These are phyloP conservation scores for Leptinotarsa juncta DNA, from an alignment of 2,888 invertebrate genomes.

Conservation along the genomic window DNA sequence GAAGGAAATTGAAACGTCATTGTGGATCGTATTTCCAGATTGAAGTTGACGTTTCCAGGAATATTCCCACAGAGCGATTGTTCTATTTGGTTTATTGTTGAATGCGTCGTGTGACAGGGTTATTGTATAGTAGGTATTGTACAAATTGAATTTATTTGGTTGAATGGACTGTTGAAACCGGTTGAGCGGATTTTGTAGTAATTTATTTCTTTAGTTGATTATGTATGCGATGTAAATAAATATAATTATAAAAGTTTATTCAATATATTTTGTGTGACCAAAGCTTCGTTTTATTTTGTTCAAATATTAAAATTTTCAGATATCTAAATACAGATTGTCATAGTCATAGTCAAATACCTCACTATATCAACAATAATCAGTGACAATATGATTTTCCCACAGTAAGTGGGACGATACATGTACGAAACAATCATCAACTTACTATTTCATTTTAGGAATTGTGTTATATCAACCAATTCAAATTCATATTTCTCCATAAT, in stretches of 20 bases:
- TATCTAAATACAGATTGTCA: background rate
- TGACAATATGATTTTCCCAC: too few relatives aligned
- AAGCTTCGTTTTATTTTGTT: conserved; percentile 35
- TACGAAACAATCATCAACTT: too few relatives aligned
- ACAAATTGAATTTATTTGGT: conserved; percentile 5
- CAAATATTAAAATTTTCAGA: background rate
- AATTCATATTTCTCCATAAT: too few relatives aligned
- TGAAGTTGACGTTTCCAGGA: conserved; percentile 16
- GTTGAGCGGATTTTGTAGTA: background rate
- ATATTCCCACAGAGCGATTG: conserved; percentile 9
- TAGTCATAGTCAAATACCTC: too few relatives aligned
- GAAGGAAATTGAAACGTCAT: conserved; percentile 44
- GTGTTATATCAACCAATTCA: too few relatives aligned
- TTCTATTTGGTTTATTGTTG: conserved; percentile 9
- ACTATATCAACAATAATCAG: too few relatives aligned
- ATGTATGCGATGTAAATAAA: conserved; percentile 18
- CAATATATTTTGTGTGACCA: conserved; percentile 31
- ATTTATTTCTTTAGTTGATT: conserved; percentile 25
- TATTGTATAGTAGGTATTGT: conserved; percentile 10
- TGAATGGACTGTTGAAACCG: background rate
- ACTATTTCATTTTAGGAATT: too few relatives aligned
- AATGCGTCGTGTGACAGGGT: conserved; percentile 7
- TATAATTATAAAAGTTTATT: conserved; percentile 25
- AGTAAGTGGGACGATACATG: too few relatives aligned
- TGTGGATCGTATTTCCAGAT: conserved; percentile 30